phyloP scores from a whole-genome alignment of 1,140 invertebrate genomes.

The Drosophila athabasca region DNA sequence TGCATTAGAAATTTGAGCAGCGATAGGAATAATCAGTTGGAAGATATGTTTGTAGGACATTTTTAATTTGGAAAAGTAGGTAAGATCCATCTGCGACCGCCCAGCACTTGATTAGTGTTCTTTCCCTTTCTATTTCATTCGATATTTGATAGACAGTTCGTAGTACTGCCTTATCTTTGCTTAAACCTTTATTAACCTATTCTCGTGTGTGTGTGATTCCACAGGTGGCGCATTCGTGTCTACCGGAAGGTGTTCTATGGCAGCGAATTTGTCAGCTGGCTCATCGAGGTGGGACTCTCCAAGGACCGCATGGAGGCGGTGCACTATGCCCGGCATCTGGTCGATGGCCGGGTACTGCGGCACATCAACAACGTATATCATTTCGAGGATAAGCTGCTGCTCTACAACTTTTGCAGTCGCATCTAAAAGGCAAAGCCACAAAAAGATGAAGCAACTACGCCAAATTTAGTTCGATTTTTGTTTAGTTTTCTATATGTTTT shows the following conservation, averaged over 20 bases:
- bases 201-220: constrained; percentile 3
- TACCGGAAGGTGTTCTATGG: constrained; percentile 93
- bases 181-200: background rate
- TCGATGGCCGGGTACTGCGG: constrained; percentile 92
- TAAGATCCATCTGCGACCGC: background rate
- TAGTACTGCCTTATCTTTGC: background rate
- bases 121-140: background rate
- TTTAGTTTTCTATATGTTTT: constrained; percentile 52
- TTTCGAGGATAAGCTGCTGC: constrained; percentile 89
- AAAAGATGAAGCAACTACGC: constrained; percentile 58
- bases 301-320: constrained; percentile 90
- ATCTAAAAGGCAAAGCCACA: constrained; percentile 45
- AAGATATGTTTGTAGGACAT: constrained; percentile 5
- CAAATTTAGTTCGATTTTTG: constrained; percentile 71
- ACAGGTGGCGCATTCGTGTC: constrained; percentile 88
- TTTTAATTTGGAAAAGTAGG: constrained; percentile 21
- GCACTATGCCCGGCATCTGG: constrained; percentile 91
- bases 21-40: constrained; percentile 22
- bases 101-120: background rate
- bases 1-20: constrained; percentile 28
- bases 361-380: constrained; percentile 93
- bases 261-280: constrained; percentile 93
- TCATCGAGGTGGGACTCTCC: constrained; percentile 91
- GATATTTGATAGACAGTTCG: background rate
- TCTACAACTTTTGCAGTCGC: constrained; percentile 87